Evolutionary conservation across 2,797 vertebrate species (phyloP).

Genomic region (Galagoides demidoff): DNA sequence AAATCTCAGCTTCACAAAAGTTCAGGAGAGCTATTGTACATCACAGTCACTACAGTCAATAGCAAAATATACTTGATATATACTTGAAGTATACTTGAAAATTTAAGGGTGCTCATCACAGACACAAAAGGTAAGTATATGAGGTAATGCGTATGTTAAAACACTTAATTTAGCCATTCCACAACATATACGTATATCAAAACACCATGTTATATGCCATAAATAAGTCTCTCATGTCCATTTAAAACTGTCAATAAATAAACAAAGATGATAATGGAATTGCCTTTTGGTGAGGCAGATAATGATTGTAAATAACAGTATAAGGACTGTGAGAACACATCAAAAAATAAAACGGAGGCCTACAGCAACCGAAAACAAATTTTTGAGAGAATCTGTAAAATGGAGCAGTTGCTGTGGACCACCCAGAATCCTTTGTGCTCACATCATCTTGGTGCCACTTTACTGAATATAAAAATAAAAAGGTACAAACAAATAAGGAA

Average conservation of each 20-base stretch:
- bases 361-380: not conserved
- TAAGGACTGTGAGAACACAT: not conserved
- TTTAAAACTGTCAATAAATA: not conserved
- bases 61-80: too few relatives aligned
- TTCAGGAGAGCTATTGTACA: not conserved
- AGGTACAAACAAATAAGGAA: not conserved
- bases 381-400: not conserved
- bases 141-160: not conserved
- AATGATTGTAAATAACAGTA: not conserved
- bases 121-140: not conserved
- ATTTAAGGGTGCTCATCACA: not conserved
- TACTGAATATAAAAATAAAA: not conserved
- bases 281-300: not conserved
- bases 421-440: not conserved
- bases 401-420: not conserved
- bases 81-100: not conserved
- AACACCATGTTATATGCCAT: not conserved
- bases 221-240: not conserved
- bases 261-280: not conserved
- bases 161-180: not conserved
- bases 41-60: not conserved
- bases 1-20: not conserved
- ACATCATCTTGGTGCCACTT: not conserved
- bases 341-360: not conserved
- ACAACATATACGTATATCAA: not conserved